Evolutionary conservation across 2,113 vertebrate genomes (phyloP), one percentile per base, ranked within the genome.

Genomic region (Ailurus styani): DNA sequence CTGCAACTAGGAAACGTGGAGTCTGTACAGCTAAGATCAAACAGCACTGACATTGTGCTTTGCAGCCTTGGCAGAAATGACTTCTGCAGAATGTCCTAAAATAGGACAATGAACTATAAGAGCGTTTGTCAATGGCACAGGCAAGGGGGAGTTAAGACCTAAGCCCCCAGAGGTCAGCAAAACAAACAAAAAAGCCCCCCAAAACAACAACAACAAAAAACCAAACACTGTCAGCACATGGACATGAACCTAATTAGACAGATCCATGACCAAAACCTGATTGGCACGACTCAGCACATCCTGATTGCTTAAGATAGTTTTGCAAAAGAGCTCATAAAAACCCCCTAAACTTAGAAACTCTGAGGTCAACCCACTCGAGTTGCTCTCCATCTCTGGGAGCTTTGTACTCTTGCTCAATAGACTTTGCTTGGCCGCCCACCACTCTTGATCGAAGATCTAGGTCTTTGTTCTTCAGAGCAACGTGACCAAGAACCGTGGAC

Each of bases 401-500:
- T 18, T 68, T n/a, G 17, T 18, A 9, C 7, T 68, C 64, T 68
- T n/a, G n/a, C 34, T 68, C 34, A 9, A 68, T 21, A 68, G 37
- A 18, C 7, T 0, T 68, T 20, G 66, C 66, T 68, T 68, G 17
- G 7, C 34, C 9, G 18, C 8, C 34, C 66, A 68, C 17, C 34
- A 29, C 60, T 62, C 4, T 68, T 9, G 4, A 10, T n/a, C 18
- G 37, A n/a, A n/a, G 66, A 8, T 21, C 34, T 37, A 37, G 1
- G 0, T 68, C 18, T 37, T 37, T 34, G 10, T 37, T 68, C 34
- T 10, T 68, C 7, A 10, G 34, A 37, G 18, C 4, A 2, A 18
- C 18, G 4, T 68, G 8, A 68, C 0, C 7, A n/a, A 37, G 66
- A 68, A 10, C 8, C 2, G 17, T 1, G 4, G 34, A 18, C 17